Percentiles rank a stretch among this genome's conserved stretches.
Conservation (phyloP, 2,797 vertebrate genomes). For the Centropyge bicolor region DNA sequence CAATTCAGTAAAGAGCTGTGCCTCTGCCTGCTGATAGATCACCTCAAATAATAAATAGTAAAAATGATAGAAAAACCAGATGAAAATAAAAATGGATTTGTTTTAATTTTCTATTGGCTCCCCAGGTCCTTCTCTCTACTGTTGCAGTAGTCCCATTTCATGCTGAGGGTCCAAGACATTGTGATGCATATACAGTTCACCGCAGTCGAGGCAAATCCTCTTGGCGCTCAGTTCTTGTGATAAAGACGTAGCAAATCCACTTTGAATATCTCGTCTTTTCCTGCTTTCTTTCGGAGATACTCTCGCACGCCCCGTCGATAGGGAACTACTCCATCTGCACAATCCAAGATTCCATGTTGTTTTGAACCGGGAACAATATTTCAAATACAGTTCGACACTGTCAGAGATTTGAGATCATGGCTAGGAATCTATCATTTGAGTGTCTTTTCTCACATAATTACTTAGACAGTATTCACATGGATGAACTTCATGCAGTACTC, state of each 20-base stretch:
- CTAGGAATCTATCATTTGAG: slow-evolving; percentile 61
- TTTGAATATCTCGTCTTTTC: slow-evolving; percentile 58
- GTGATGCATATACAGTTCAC: slow-evolving; percentile 69
- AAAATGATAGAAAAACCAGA: slow-evolving; percentile 80
- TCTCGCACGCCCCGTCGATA: slow-evolving; percentile 46
- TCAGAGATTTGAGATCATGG: slow-evolving; percentile 66
- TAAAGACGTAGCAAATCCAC: slow-evolving; percentile 68
- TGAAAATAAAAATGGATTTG: slow-evolving; percentile 79
- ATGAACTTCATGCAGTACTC: slow-evolving; percentile 82
- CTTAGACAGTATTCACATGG: slow-evolving; percentile 81
- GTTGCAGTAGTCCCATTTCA: slow-evolving; percentile 72
- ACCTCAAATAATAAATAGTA: slow-evolving; percentile 82
- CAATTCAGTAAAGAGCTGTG: slow-evolving; percentile 35
- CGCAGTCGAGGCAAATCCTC: slow-evolving; percentile 70
- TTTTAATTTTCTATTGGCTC: slow-evolving; percentile 68
- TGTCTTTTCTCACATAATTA: slow-evolving; percentile 69
- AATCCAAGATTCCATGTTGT: slow-evolving; percentile 42
- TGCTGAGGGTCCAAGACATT: slow-evolving; percentile 70
- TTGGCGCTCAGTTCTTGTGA: slow-evolving; percentile 64
- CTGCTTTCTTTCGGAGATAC: slow-evolving; percentile 35
- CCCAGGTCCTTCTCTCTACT: slow-evolving; percentile 65
- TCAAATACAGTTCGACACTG: slow-evolving; percentile 68
- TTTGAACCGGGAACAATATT: slow-evolving; percentile 59
- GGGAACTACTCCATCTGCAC: slow-evolving; percentile 63
- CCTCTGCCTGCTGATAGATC: slow-evolving; percentile 66